These are phyloP conservation scores for Trididemnum nubilum DNA, from an alignment of 23 tunicate species.

Conservation along the genomic window DNA sequence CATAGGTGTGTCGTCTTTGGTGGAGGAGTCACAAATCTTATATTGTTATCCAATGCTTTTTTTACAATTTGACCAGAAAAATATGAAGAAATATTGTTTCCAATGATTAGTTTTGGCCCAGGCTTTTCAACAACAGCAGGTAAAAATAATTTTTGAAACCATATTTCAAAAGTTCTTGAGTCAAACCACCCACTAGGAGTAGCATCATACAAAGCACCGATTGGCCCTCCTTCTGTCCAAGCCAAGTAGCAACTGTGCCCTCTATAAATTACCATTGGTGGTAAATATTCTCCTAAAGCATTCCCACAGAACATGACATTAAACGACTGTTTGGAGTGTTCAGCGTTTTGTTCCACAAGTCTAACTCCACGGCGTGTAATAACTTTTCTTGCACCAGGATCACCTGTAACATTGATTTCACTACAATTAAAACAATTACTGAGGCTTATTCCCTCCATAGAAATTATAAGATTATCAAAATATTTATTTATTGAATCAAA, in stretches of 20 bases:
- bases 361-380: neutral
- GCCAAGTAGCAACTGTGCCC: neutral
- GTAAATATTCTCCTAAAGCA: neutral
- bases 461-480: neutral
- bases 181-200: neutral
- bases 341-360: neutral
- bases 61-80: neutral
- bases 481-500: neutral
- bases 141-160: neutral
- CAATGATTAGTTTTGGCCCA: neutral
- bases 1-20: conserved; percentile 2
- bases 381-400: conserved; percentile 1
- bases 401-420: neutral
- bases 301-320: conserved; percentile 1
- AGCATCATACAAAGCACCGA: neutral
- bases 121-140: neutral
- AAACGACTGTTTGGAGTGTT: neutral
- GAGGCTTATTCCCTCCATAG: neutral
- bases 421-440: neutral
- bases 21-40: neutral
- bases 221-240: neutral
- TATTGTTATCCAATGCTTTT: neutral
- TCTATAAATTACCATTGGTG: conserved; percentile 2
- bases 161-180: neutral
- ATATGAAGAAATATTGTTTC: neutral